These are phyloP conservation scores for Nannoperca australis DNA, from an alignment of 2,797 vertebrate genomes.

Conservation along the genomic window DNA sequence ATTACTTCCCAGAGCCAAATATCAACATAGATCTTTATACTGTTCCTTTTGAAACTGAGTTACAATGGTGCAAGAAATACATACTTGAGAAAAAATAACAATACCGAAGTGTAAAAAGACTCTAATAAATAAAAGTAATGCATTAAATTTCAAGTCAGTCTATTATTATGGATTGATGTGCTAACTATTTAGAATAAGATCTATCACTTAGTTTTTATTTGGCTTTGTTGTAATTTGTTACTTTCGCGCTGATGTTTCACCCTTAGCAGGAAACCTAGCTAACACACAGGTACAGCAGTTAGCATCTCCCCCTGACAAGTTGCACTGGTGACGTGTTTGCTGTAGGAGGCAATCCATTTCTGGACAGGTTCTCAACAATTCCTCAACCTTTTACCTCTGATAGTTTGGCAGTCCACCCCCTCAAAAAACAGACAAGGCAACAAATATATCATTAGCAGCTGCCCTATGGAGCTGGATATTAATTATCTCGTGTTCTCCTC, in stretches of 20 bases:
- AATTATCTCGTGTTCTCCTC: slow-evolving; percentile 80
- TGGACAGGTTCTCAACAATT: slow-evolving; percentile 32
- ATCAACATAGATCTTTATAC: background rate
- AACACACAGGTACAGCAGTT: background rate
- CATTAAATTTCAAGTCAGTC: background rate
- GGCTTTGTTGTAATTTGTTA: slow-evolving; percentile 2
- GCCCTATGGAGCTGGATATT: slow-evolving; percentile 77
- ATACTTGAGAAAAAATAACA: no score
- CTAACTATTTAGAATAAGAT: background rate
- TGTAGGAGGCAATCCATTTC: slow-evolving; percentile 13
- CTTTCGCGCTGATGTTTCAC: background rate
- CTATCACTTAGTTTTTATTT: background rate
- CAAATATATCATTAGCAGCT: slow-evolving; percentile 80
- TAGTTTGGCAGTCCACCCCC: slow-evolving; percentile 55
- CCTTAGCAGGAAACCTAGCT: background rate
- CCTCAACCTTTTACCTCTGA: slow-evolving; percentile 47
- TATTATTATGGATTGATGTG: background rate
- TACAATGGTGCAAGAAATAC: background rate
- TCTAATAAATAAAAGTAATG: background rate
- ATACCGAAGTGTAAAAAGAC: background rate
- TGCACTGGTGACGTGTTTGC: background rate
- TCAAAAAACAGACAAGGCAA: slow-evolving; percentile 72
- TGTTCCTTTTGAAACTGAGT: background rate
- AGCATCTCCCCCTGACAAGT: slow-evolving; percentile 4
- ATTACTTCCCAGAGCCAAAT: no score